Percentiles rank a stretch among this genome's conserved stretches.
Conservation (phyloP, 2,797 vertebrate genomes). For the Sorex maritimensis region DNA sequence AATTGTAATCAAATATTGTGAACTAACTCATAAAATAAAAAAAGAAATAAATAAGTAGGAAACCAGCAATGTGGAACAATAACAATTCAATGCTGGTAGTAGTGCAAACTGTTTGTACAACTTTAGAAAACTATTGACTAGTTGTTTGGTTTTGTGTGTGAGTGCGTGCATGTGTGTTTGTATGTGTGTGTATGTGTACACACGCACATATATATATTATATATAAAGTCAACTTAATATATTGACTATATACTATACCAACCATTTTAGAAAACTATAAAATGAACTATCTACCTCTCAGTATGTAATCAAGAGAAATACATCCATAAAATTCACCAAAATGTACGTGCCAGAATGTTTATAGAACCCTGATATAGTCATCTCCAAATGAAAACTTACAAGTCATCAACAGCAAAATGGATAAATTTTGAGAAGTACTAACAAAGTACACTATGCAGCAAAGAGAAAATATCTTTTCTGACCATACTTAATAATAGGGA, state of each 20-base stretch:
- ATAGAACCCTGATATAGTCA: neutral
- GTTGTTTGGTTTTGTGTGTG: too few species aligned
- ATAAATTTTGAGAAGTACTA: neutral
- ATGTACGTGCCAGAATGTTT: constrained; percentile 40
- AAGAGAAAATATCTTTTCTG: constrained; percentile 15
- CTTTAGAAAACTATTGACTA: neutral
- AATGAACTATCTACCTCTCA: neutral
- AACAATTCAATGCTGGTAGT: neutral
- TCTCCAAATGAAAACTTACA: constrained; percentile 5
- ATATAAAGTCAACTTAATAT: neutral
- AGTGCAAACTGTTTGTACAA: neutral
- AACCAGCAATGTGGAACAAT: neutral
- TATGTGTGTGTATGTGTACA: too few species aligned
- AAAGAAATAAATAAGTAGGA: neutral
- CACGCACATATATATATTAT: too few species aligned
- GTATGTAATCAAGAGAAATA: constrained; percentile 12
- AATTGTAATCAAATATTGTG: too few species aligned
- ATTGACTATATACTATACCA: neutral
- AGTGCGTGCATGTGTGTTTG: too few species aligned
- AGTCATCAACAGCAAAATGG: neutral
- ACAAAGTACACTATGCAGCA: neutral
- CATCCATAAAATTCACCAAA: constrained; percentile 1
- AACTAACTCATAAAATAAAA: too few species aligned
- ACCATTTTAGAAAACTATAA: neutral
- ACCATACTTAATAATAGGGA: neutral